Conservation (phyloP, 1,140 invertebrate species). For the Conopomorpha cramerella region DNA sequence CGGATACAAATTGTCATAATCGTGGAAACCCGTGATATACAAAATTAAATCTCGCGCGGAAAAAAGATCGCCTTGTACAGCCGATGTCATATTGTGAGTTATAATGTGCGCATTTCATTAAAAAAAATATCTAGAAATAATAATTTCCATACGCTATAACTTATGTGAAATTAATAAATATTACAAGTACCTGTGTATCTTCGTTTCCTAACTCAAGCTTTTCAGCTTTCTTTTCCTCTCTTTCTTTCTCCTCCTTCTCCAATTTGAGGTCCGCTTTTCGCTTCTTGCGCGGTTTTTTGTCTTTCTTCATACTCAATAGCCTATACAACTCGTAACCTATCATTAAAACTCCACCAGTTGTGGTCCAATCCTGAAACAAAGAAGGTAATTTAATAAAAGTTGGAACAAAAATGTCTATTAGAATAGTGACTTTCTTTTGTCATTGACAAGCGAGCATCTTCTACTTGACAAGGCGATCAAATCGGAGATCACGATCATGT, state of each 20-base stretch:
- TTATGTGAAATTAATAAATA: too few relatives aligned
- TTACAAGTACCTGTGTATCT: conserved; percentile 37
- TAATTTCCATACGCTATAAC: too few relatives aligned
- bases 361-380: conserved; percentile 75
- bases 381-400: not conserved
- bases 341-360: conserved; percentile 88
- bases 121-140: too few relatives aligned
- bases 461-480: too few relatives aligned
- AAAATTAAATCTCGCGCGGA: too few relatives aligned
- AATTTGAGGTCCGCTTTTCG: conserved; percentile 37
- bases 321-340: conserved; percentile 98
- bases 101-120: too few relatives aligned
- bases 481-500: too few relatives aligned
- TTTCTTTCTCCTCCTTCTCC: conserved; percentile 27
- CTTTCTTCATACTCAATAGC: conserved; percentile 81
- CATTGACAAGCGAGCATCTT: too few relatives aligned
- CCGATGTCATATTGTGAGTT: too few relatives aligned
- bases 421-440: not conserved
- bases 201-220: conserved; percentile 23
- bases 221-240: conserved; percentile 25
- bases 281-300: conserved; percentile 64
- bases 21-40: too few relatives aligned
- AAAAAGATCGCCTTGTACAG: too few relatives aligned
- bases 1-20: too few relatives aligned
- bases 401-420: not conserved